Conservation (phyloP, 2,797 vertebrate genomes). For the Gymnothorax javanicus region DNA sequence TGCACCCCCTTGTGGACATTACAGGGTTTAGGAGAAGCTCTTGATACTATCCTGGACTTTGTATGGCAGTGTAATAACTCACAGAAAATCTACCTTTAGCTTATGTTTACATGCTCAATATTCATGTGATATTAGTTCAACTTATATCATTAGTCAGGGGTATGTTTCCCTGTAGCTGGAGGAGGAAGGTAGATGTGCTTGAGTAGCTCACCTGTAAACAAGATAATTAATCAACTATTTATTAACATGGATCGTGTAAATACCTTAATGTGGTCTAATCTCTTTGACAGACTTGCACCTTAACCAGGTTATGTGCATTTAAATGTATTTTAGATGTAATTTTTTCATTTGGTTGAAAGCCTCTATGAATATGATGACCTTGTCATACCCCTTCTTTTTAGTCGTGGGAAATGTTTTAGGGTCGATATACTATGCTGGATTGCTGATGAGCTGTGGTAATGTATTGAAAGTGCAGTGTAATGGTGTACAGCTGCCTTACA, state of each 20-base stretch:
- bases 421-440: neutral
- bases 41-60: neutral
- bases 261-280: no score
- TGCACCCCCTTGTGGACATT: slow-evolving; percentile 3
- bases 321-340: neutral
- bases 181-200: no score
- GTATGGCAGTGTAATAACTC: neutral
- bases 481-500: neutral
- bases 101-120: no score
- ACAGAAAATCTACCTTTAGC: no score
- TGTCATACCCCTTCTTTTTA: neutral
- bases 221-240: no score
- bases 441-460: neutral
- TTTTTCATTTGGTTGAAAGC: neutral
- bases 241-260: no score
- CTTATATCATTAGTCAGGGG: no score
- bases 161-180: no score
- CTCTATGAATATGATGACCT: neutral
- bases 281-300: no score
- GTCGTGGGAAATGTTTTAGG: neutral
- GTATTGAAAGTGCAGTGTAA: neutral
- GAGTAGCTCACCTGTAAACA: no score
- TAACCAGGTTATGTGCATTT: no score
- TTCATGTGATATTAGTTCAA: no score
- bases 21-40: neutral